These are phyloP conservation scores for Drosophila virilis DNA, from an alignment of 1,140 invertebrate species.

Conservation along the genomic window DNA sequence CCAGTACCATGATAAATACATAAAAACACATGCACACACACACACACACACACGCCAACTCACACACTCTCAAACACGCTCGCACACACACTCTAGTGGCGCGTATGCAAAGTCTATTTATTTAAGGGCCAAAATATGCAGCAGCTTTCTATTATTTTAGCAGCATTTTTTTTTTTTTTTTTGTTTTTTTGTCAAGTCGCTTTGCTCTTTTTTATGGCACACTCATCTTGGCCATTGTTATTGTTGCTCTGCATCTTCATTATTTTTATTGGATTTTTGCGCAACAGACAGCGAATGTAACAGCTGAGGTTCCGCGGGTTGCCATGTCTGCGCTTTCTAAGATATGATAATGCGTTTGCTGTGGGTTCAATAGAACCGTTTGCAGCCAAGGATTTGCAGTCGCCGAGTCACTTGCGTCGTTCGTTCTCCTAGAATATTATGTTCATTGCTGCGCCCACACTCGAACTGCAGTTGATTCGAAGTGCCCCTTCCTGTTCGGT, in stretches of 20 bases:
- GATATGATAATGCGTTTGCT: conserved; percentile 70
- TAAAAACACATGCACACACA: conserved; percentile 23
- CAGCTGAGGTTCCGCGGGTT: conserved; percentile 12
- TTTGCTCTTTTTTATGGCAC: conserved; percentile 63
- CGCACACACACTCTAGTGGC: conserved; percentile 5
- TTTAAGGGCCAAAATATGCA: conserved; percentile 70
- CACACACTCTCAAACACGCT: conserved; percentile 13
- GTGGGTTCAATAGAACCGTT: conserved; percentile 73
- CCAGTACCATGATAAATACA: conserved; percentile 55
- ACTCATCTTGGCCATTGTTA: conserved; percentile 38
- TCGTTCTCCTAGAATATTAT: conserved; percentile 5
- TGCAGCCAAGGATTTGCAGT: conserved; percentile 27
- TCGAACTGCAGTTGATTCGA: conserved; percentile 34
- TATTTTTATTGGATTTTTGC: conserved; percentile 75
- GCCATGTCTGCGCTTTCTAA: conserved; percentile 18
- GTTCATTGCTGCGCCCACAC: conserved; percentile 22
- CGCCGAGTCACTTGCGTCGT: conserved; percentile 4
- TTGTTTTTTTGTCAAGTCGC: conserved; percentile 31
- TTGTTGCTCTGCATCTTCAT: conserved; percentile 67
- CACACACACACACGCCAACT: conserved; percentile 15
- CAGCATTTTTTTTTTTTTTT: conserved; percentile 42
- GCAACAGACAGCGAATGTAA: conserved; percentile 24
- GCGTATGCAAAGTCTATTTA: conserved; percentile 74
- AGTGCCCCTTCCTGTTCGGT: conserved; percentile 17
- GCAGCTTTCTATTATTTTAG: conserved; percentile 79